Percentiles rank a stretch among this genome's conserved stretches.
phyloP scores from a whole-genome alignment of 2,888 invertebrate genomes.

The Ichneumoninae sp. region DNA sequence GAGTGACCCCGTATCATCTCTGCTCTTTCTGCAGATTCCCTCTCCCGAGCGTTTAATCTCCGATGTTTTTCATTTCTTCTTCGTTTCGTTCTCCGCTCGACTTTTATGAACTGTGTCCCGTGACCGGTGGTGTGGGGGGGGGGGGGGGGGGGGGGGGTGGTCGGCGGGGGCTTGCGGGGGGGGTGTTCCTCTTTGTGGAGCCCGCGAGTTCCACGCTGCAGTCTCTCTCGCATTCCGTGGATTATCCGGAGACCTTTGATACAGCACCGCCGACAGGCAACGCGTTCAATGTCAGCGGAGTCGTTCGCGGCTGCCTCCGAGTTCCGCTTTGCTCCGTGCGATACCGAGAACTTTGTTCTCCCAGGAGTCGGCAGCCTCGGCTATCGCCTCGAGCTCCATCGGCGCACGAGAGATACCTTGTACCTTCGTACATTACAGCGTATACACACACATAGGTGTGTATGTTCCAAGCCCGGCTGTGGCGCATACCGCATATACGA shows the following conservation, averaged over 20 bases:
- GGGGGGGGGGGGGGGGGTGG: too few relatives aligned
- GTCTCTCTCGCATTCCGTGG: constrained; percentile 44
- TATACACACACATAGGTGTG: not conserved
- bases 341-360: constrained; percentile 47
- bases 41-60: not conserved
- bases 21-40: not conserved
- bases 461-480: not conserved
- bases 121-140: not conserved
- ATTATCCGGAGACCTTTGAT: constrained; percentile 58
- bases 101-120: not conserved
- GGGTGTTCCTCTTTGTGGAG: constrained; percentile 11
- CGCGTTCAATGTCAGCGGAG: constrained; percentile 53
- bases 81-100: not conserved
- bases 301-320: constrained; percentile 28
- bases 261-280: constrained; percentile 32
- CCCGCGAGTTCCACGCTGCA: not conserved
- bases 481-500: constrained; percentile 1
- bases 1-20: constrained; percentile 48
- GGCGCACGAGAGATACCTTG: not conserved
- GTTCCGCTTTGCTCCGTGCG: constrained; percentile 47
- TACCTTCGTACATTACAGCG: constrained; percentile 8
- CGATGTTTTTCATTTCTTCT: constrained; percentile 1
- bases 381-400: constrained; percentile 4
- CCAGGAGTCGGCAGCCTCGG: constrained; percentile 20
- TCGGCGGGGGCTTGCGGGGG: too few relatives aligned